Conservation (phyloP, 2,888 invertebrate species). For the Elegia similella region DNA sequence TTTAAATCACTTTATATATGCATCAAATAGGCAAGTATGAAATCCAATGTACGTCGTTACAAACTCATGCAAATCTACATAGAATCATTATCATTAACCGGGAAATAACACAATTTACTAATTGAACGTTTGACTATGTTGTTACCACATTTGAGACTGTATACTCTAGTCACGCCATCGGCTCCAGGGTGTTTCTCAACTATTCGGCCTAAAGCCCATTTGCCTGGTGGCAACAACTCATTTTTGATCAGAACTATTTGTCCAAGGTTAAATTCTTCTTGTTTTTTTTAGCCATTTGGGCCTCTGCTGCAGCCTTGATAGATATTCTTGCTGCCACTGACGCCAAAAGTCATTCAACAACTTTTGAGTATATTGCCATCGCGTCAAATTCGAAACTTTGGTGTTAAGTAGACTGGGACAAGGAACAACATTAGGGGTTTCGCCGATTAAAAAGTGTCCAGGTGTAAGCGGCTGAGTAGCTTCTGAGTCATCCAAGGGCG, state of each 20-base stretch:
- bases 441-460: constrained; percentile 31
- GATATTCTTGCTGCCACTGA: constrained; percentile 28
- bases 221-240: constrained; percentile 25
- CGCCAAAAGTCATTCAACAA: constrained; percentile 30
- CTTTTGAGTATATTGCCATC: constrained; percentile 31
- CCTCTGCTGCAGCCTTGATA: constrained; percentile 25
- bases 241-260: constrained; percentile 27
- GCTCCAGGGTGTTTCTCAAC: constrained; percentile 14
- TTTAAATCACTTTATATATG: no score
- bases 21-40: no score
- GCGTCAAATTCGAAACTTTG: constrained; percentile 17
- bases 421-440: constrained; percentile 25
- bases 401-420: constrained; percentile 17
- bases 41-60: no score
- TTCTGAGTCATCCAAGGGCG: no score
- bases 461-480: constrained; percentile 29
- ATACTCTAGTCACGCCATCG: constrained; percentile 14
- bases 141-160: background rate
- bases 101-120: background rate
- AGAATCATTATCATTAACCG: no score
- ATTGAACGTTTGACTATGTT: background rate
- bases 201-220: constrained; percentile 25
- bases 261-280: constrained; percentile 21
- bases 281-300: no score
- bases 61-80: no score